Conservation (phyloP, 2,888 invertebrate species). For the Xylota sylvarum region DNA sequence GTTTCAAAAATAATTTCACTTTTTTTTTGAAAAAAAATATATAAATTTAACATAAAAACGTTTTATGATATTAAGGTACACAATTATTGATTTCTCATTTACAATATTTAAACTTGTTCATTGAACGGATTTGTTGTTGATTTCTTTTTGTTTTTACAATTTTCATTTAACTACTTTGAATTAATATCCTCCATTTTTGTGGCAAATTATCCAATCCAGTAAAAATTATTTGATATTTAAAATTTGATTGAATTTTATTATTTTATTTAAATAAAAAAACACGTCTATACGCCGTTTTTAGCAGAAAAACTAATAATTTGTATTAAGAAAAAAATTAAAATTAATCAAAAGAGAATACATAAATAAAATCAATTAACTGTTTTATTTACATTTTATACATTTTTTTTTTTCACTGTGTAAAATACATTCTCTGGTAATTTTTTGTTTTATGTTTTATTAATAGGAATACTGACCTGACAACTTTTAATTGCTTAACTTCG, state of each 20-base stretch:
- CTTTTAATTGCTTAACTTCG: slow-evolving; percentile 24
- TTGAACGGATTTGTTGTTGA: slow-evolving; percentile 60
- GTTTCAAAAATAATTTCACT: slow-evolving; percentile 47
- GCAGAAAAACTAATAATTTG: slow-evolving; percentile 18
- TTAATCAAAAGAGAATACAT: not conserved
- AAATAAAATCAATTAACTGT: slow-evolving; percentile 14
- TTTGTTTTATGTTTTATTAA: slow-evolving; percentile 6
- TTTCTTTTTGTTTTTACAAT: slow-evolving; percentile 40
- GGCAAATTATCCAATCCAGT: slow-evolving; percentile 58
- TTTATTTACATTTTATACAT: slow-evolving; percentile 76
- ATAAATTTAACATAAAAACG: slow-evolving; percentile 47
- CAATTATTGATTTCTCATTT: slow-evolving; percentile 67
- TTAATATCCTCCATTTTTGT: slow-evolving; percentile 44
- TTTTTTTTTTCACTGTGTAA: slow-evolving; percentile 54
- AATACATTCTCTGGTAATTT: slow-evolving; percentile 47
- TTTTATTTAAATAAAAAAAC: slow-evolving; percentile 43
- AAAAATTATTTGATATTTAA: slow-evolving; percentile 20
- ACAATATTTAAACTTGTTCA: slow-evolving; percentile 52
- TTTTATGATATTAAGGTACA: slow-evolving; percentile 73
- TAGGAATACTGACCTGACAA: slow-evolving; percentile 63
- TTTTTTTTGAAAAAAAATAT: slow-evolving; percentile 45
- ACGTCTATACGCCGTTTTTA: slow-evolving; percentile 61
- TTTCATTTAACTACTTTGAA: slow-evolving; percentile 40
- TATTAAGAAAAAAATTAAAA: slow-evolving; percentile 2
- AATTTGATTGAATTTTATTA: not conserved